phyloP scores from a whole-genome alignment of 2,797 vertebrate genomes.

The Ctenochaetus hawaiiensis region DNA sequence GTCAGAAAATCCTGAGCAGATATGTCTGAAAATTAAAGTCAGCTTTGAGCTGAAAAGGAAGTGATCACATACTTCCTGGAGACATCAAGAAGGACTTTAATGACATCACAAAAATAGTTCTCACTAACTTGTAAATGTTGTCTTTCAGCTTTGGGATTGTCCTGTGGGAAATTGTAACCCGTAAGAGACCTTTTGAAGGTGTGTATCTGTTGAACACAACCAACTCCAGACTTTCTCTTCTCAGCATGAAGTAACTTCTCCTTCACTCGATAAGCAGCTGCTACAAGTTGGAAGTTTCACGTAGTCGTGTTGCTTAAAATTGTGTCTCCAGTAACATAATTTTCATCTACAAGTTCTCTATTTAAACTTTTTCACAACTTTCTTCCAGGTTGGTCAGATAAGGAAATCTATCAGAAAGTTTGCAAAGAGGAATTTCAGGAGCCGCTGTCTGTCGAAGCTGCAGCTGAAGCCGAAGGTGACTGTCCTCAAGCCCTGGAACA shows the following conservation, averaged over 20 bases:
- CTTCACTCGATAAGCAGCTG: not conserved
- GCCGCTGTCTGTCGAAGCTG: slow-evolving; percentile 69
- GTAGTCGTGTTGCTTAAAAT: not conserved
- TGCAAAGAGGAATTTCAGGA: slow-evolving; percentile 62
- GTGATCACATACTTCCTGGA: not conserved
- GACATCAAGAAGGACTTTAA: not conserved
- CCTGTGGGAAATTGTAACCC: slow-evolving; percentile 90
- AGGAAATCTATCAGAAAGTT: slow-evolving; percentile 80
- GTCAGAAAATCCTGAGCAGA: too few relatives aligned
- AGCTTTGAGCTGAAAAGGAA: too few relatives aligned
- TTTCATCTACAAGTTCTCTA: not conserved
- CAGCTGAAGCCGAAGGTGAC: slow-evolving; percentile 27
- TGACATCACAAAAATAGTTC: not conserved
- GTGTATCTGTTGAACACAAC: slow-evolving; percentile 17
- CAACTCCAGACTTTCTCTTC: not conserved
- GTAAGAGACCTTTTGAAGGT: slow-evolving; percentile 89
- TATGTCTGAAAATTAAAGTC: too few relatives aligned
- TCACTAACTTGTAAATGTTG: slow-evolving; percentile 8
- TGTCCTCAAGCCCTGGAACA: slow-evolving; percentile 81
- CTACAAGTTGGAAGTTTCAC: not conserved
- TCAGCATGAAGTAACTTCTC: not conserved
- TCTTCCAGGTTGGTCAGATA: slow-evolving; percentile 67
- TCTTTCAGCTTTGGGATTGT: slow-evolving; percentile 91
- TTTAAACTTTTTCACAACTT: not conserved
- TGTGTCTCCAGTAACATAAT: not conserved